These are phyloP conservation scores for Propithecus coquereli DNA, from an alignment of 2,113 vertebrate genomes.

Conservation along the genomic window DNA sequence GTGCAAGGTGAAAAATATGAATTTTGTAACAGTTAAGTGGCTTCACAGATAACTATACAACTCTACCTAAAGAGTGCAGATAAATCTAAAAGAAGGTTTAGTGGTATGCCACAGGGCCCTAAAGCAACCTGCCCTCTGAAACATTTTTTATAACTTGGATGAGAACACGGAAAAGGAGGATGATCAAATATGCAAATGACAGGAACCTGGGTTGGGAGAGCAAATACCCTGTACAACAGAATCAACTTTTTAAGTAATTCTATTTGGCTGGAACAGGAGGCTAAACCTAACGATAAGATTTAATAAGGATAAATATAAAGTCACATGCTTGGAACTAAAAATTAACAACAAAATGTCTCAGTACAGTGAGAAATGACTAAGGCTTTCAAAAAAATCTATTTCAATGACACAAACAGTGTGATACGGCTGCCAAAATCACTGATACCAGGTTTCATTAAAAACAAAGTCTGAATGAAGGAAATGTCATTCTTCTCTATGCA, in stretches of 20 bases:
- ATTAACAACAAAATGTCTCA: not conserved
- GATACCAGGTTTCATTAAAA: slow-evolving; percentile 3
- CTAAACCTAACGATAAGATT: not conserved
- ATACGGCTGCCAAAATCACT: not conserved
- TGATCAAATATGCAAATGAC: not conserved
- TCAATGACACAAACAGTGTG: not conserved
- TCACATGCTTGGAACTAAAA: not conserved
- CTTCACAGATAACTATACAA: not conserved
- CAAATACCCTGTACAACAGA: not conserved
- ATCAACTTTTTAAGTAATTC: slow-evolving; percentile 19
- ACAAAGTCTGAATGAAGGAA: not conserved
- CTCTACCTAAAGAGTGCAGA: not conserved
- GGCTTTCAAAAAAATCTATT: not conserved
- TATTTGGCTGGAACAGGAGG: not conserved
- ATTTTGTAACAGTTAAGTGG: not conserved
- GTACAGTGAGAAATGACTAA: not conserved
- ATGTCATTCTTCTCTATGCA: not conserved
- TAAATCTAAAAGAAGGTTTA: not conserved
- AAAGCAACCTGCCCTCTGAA: not conserved
- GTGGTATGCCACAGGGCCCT: not conserved
- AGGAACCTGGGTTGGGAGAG: not conserved
- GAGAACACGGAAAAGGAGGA: not conserved
- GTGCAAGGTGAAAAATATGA: not conserved
- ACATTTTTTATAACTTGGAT: not conserved
- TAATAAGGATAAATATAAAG: slow-evolving; percentile 12